phyloP scores from a whole-genome alignment of 2,113 vertebrate genomes.

The Oreocharis arfaki region DNA sequence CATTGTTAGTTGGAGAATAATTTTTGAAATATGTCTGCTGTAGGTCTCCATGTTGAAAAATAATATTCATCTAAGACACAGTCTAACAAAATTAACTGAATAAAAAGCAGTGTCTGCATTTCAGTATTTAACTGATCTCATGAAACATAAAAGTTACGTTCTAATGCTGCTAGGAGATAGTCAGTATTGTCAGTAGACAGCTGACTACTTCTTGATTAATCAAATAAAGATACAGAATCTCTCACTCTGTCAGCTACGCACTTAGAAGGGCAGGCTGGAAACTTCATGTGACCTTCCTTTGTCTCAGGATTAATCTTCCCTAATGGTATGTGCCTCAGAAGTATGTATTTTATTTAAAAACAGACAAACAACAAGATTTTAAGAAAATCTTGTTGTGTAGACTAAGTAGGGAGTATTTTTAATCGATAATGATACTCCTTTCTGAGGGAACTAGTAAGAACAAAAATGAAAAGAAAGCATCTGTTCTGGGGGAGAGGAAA shows the following conservation, averaged over 20 bases:
- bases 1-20: background rate
- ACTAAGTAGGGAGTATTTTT: background rate
- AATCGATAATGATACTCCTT: background rate
- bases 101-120: background rate
- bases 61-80: background rate
- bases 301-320: background rate
- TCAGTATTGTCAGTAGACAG: background rate
- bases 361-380: background rate
- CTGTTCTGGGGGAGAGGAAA: background rate
- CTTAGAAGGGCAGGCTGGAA: background rate
- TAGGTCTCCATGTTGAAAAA: background rate
- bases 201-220: background rate
- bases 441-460: background rate
- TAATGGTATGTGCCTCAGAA: background rate
- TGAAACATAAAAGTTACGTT: background rate
- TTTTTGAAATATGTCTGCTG: background rate
- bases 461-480: background rate
- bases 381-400: background rate
- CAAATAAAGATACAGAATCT: background rate
- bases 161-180: background rate
- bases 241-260: background rate
- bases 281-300: background rate
- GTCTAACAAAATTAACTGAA: background rate
- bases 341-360: background rate
- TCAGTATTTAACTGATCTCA: background rate